Conservation (phyloP, 2,113 vertebrate genomes). For the Erythrocebus patas region DNA sequence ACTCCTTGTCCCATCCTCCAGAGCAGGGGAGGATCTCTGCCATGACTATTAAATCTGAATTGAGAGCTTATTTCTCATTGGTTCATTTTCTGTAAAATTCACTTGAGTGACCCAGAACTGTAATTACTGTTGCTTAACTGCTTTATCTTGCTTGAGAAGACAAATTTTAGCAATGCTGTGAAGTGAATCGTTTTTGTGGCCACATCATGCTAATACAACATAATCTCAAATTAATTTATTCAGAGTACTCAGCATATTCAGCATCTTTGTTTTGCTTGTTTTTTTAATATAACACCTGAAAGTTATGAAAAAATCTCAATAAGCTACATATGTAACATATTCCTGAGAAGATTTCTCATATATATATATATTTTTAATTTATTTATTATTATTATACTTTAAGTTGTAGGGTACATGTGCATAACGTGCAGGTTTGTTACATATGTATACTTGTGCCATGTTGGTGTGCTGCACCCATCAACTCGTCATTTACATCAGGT, state of each 20-base stretch:
- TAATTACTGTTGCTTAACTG: constrained; percentile 56
- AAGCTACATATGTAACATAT: not conserved
- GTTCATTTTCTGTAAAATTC: constrained; percentile 38
- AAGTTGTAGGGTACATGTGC: no score
- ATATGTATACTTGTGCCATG: no score
- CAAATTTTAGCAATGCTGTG: constrained; percentile 37
- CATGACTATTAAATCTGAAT: not conserved
- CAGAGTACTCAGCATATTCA: constrained; percentile 28
- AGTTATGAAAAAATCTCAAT: no score
- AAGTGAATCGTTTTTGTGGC: constrained; percentile 63
- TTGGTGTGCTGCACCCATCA: no score
- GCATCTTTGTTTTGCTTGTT: no score
- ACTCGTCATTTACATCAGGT: no score
- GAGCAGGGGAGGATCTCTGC: not conserved
- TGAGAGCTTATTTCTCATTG: not conserved
- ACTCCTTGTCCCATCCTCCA: not conserved
- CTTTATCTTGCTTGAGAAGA: constrained; percentile 65
- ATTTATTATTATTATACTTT: no score
- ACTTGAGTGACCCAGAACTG: not conserved
- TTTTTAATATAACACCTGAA: no score
- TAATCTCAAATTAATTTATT: constrained; percentile 61
- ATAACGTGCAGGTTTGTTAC: no score
- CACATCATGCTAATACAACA: constrained; percentile 45
- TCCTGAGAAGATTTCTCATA: not conserved
- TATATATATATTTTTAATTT: no score